Percentiles rank a stretch among this genome's conserved stretches.
Conservation (phyloP, 2,888 invertebrate species). For the Drosophila fulvimacula region DNA sequence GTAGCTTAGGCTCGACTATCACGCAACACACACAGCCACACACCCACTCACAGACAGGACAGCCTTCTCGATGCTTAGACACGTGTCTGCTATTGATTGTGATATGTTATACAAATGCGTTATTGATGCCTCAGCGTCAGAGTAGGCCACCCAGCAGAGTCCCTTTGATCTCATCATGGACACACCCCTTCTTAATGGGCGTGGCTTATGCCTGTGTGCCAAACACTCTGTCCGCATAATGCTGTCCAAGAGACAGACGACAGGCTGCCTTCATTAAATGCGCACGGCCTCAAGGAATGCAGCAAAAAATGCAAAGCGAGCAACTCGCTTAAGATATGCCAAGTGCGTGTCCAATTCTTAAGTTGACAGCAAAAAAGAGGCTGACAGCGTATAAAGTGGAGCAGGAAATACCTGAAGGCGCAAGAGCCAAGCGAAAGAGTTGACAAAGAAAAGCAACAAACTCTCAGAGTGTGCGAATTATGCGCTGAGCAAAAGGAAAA, state of each 20-base stretch:
- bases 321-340: conserved; percentile 29
- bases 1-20: conserved; percentile 36
- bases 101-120: conserved; percentile 75
- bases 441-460: conserved; percentile 36
- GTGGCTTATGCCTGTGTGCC: not conserved
- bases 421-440: conserved; percentile 12
- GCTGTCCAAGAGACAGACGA: not conserved
- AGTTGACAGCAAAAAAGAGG: conserved; percentile 13
- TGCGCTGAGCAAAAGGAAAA: conserved; percentile 17
- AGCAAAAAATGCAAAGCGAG: conserved; percentile 25
- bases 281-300: conserved; percentile 36
- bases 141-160: conserved; percentile 30
- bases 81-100: conserved; percentile 74
- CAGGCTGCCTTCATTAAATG: conserved; percentile 38
- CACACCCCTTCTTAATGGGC: conserved; percentile 12
- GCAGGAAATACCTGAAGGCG: conserved; percentile 10
- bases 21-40: conserved; percentile 10
- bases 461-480: conserved; percentile 18
- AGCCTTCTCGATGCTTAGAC: conserved; percentile 67
- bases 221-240: conserved; percentile 10
- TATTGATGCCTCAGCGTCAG: conserved; percentile 68
- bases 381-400: conserved; percentile 9
- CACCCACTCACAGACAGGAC: conserved; percentile 4
- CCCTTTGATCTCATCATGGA: conserved; percentile 35
- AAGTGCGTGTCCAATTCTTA: conserved; percentile 44